Conservation (phyloP, 2,888 invertebrate genomes). For the Harpalus rufipes region DNA sequence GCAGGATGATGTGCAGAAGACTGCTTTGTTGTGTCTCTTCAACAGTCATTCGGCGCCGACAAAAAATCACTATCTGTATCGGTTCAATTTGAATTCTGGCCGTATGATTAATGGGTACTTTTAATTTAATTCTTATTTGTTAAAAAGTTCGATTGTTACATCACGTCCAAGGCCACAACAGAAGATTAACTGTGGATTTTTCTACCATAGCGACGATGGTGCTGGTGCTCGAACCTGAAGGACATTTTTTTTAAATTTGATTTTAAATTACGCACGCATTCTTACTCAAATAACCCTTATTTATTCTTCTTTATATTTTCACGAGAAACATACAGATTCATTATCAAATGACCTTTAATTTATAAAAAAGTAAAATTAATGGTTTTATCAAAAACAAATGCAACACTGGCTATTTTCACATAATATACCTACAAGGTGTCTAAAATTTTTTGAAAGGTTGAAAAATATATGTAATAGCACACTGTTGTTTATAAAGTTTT, state of each 20-base stretch:
- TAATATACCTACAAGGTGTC: too few relatives aligned
- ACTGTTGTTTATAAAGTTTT: too few relatives aligned
- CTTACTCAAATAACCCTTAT: conserved; percentile 6
- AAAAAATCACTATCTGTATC: conserved; percentile 64
- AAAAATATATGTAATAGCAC: too few relatives aligned
- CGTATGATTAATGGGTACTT: conserved; percentile 68
- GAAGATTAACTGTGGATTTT: conserved; percentile 49
- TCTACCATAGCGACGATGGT: conserved; percentile 7
- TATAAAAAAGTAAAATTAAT: background rate
- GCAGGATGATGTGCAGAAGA: conserved; percentile 48
- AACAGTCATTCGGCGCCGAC: conserved; percentile 58
- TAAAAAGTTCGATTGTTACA: conserved; percentile 67
- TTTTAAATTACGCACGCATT: conserved; percentile 4
- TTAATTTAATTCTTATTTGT: conserved; percentile 68
- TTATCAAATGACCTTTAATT: background rate
- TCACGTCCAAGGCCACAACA: conserved; percentile 55
- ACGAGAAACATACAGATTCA: background rate
- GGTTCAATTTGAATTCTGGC: conserved; percentile 65
- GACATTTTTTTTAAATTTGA: background rate
- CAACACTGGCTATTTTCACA: too few relatives aligned
- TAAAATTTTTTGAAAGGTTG: too few relatives aligned
- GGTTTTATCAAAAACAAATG: background rate
- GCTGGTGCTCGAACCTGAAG: conserved; percentile 9
- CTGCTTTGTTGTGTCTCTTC: conserved; percentile 57
- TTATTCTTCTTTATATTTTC: background rate